Evolutionary conservation across 2,797 vertebrate genomes (phyloP).

Genomic region (Tachyglossus aculeatus): DNA sequence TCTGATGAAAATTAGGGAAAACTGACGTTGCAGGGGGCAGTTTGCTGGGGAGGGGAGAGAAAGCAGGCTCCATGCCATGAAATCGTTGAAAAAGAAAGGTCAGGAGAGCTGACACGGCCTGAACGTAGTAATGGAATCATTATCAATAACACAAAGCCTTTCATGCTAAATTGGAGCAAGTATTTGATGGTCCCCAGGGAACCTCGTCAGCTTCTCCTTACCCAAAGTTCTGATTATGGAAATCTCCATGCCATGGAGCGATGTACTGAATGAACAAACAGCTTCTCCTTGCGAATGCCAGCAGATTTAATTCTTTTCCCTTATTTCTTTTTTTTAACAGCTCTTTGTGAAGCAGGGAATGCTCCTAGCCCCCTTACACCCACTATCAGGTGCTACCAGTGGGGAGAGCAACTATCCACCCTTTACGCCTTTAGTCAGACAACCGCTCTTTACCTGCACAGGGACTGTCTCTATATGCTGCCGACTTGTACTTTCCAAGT

Average conservation of each 20-base stretch:
- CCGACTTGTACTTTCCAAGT: too few species aligned
- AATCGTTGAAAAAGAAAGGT: not conserved
- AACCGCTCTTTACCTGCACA: not conserved
- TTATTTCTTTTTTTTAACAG: not conserved
- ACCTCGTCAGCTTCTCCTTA: not conserved
- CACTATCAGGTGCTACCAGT: not conserved
- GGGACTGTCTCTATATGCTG: too few species aligned
- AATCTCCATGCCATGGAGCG: not conserved
- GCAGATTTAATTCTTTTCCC: not conserved
- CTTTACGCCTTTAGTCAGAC: not conserved
- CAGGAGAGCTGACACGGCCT: not conserved
- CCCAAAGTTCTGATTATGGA: rapidly evolving
- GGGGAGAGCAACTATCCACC: not conserved
- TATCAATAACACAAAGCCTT: rapidly evolving
- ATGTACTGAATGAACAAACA: not conserved
- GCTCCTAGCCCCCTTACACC: not conserved
- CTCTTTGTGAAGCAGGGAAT: not conserved
- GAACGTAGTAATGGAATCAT: not conserved
- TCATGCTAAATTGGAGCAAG: not conserved
- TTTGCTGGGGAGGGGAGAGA: too few species aligned
- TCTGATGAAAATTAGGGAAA: too few species aligned
- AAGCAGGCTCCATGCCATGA: not conserved
- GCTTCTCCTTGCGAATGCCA: not conserved
- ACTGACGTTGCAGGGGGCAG: too few species aligned
- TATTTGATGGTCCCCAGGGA: rapidly evolving